Conservation (phyloP, 2,888 invertebrate genomes). For the Cosmorhoe ocellata region DNA sequence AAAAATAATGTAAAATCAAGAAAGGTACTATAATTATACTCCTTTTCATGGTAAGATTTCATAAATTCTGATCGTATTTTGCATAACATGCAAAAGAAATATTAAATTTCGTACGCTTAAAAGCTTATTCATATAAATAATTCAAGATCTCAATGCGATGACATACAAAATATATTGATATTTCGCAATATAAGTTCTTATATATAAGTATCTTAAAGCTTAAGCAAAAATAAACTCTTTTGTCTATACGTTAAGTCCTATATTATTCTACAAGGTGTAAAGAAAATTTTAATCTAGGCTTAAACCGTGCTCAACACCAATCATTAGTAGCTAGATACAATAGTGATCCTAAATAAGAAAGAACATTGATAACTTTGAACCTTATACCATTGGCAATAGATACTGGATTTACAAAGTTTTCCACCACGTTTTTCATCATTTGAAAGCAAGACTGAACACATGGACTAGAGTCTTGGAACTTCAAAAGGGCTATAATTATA, state of each 20-base stretch:
- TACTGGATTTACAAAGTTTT: too few species aligned
- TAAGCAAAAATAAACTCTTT: constrained; percentile 81
- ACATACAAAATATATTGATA: constrained; percentile 77
- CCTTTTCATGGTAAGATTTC: constrained; percentile 20
- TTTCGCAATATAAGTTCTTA: constrained; percentile 71
- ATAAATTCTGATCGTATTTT: constrained; percentile 27
- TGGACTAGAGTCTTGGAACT: constrained; percentile 22
- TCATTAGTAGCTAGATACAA: constrained; percentile 45
- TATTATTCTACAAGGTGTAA: constrained; percentile 47
- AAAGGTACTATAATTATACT: too few species aligned
- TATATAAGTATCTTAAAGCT: constrained; percentile 77
- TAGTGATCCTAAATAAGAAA: constrained; percentile 27
- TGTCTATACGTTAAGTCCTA: constrained; percentile 58
- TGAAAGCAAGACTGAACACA: constrained; percentile 17
- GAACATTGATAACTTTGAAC: too few species aligned
- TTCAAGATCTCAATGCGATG: constrained; percentile 65
- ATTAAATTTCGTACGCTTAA: constrained; percentile 41
- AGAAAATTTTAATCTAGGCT: constrained; percentile 59
- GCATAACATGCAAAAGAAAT: constrained; percentile 34
- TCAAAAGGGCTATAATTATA: constrained; percentile 6
- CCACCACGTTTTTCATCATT: not conserved
- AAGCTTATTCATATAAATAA: constrained; percentile 57
- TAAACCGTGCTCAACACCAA: constrained; percentile 74
- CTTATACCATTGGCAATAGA: not conserved
- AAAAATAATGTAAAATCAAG: too few species aligned